A percentile compares a stretch with the other conserved stretches of the same genome.
These are phyloP conservation scores for Deilephila porcellus DNA, from an alignment of 2,888 invertebrate genomes.

Conservation along the genomic window DNA sequence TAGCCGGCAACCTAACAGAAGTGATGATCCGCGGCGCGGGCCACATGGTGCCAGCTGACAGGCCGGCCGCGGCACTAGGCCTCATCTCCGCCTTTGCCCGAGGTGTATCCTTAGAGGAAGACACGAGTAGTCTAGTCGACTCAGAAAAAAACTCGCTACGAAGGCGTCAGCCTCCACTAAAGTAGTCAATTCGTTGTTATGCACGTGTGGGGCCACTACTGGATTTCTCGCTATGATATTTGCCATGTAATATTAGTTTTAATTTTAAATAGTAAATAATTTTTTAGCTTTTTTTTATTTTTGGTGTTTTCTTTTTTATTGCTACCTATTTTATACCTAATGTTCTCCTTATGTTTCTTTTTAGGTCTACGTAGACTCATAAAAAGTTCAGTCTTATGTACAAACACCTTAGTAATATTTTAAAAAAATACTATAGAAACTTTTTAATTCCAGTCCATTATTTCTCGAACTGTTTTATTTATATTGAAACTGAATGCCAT, in stretches of 20 bases:
- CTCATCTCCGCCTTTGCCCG: conserved; percentile 86
- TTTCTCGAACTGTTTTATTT: no score
- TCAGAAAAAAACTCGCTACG: conserved; percentile 64
- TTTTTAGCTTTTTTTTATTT: conserved; percentile 23
- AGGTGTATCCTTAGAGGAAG: conserved; percentile 63
- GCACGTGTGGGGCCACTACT: conserved; percentile 9
- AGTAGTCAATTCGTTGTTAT: conserved; percentile 40
- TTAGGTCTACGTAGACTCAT: no score
- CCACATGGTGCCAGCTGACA: conserved; percentile 87
- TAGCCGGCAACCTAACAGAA: conserved; percentile 84
- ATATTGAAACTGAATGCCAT: no score
- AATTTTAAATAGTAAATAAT: conserved; percentile 38
- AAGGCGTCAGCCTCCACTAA: conserved; percentile 56
- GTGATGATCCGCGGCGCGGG: conserved; percentile 87
- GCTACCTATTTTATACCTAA: neutral
- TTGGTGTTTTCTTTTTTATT: neutral
- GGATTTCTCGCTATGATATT: conserved; percentile 27
- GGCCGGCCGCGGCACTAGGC: conserved; percentile 85
- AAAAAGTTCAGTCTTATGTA: no score
- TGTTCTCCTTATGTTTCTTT: no score
- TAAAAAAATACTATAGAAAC: no score
- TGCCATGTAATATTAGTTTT: conserved; percentile 31
- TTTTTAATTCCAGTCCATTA: no score
- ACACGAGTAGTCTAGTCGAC: conserved; percentile 65
- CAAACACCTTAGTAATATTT: no score